phyloP scores from a whole-genome alignment of 2,113 vertebrate genomes.

The Coreoperca whiteheadi region DNA sequence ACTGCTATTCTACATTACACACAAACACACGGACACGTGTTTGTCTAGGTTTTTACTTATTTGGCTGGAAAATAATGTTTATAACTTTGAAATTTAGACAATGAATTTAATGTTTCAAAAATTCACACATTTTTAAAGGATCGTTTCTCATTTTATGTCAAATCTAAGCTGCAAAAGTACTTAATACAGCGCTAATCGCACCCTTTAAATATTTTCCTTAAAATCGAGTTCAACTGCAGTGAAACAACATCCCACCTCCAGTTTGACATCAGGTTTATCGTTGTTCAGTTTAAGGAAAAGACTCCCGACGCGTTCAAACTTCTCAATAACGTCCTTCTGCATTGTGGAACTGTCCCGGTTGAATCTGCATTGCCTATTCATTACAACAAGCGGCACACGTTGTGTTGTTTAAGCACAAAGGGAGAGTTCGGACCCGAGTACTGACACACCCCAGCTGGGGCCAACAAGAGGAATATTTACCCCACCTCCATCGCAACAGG shows the following conservation, averaged over 20 bases:
- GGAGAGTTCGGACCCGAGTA: constrained; percentile 10
- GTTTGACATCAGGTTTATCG: neutral
- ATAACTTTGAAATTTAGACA: too few relatives aligned
- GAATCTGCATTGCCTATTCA: neutral
- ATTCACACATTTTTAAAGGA: too few relatives aligned
- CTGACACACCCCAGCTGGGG: constrained; percentile 24
- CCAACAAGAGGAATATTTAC: constrained; percentile 56
- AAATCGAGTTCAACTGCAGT: too few relatives aligned
- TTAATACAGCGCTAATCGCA: too few relatives aligned
- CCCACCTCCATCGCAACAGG: constrained; percentile 57
- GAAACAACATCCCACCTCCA: too few relatives aligned
- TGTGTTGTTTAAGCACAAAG: constrained; percentile 21
- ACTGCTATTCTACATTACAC: neutral
- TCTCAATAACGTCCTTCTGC: neutral
- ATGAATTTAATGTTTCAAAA: too few relatives aligned
- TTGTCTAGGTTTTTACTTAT: too few relatives aligned
- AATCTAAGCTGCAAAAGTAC: too few relatives aligned
- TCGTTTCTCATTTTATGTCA: too few relatives aligned
- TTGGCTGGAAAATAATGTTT: too few relatives aligned
- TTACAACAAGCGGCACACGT: constrained; percentile 11
- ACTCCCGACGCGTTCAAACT: neutral
- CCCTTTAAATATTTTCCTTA: too few relatives aligned
- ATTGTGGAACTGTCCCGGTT: neutral
- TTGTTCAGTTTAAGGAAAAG: neutral
- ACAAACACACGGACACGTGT: too few relatives aligned